These are phyloP conservation scores for Mormyrus lacerda DNA, from an alignment of 2,113 vertebrate species.

Conservation along the genomic window DNA sequence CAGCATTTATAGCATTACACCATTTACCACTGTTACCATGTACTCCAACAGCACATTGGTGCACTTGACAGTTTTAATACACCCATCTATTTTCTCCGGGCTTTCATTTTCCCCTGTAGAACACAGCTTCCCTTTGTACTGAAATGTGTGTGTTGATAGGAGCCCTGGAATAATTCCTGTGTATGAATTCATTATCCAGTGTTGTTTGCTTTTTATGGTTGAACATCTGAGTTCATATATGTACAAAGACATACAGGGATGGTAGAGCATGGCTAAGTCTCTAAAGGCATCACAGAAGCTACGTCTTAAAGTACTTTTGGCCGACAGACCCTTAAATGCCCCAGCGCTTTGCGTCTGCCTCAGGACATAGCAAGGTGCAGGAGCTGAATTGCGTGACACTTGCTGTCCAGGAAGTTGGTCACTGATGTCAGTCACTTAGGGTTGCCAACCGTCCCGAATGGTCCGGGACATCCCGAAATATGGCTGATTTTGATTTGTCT, in stretches of 20 bases:
- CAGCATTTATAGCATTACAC: no score
- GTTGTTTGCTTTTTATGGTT: not conserved
- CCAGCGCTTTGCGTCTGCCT: not conserved
- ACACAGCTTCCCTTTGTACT: not conserved
- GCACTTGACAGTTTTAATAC: not conserved
- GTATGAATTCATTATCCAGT: conserved; percentile 3
- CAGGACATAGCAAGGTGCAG: not conserved
- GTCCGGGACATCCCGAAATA: no score
- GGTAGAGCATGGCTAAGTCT: not conserved
- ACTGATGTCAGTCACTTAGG: not conserved
- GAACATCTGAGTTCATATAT: not conserved
- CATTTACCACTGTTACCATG: not conserved
- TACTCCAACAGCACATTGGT: no score
- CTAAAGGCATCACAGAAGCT: not conserved
- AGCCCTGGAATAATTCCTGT: not conserved
- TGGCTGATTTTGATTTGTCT: no score
- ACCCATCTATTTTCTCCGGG: no score
- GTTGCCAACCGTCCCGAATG: no score
- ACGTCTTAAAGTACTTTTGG: not conserved
- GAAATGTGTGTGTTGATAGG: not conserved
- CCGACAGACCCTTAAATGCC: not conserved
- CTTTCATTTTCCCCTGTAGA: not conserved
- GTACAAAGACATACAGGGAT: not conserved
- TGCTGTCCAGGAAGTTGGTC: not conserved
- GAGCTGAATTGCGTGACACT: not conserved